These are phyloP conservation scores for Eilema sororculum DNA, from an alignment of 2,888 invertebrate species.

Conservation along the genomic window DNA sequence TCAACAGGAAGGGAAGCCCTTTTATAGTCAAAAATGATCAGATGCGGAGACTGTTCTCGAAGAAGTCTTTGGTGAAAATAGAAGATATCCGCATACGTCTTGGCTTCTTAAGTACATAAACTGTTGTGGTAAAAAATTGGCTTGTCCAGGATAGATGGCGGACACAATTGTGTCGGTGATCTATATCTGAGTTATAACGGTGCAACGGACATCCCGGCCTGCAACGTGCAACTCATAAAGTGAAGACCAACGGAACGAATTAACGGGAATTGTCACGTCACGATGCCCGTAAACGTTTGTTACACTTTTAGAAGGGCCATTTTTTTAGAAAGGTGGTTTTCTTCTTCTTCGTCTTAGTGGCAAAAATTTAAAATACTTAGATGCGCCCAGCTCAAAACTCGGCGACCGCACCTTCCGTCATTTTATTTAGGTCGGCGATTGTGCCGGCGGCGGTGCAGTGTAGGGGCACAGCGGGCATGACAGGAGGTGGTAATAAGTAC, in stretches of 20 bases:
- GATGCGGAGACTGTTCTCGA: not conserved
- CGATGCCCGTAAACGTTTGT: constrained; percentile 20
- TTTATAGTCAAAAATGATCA: too few relatives aligned
- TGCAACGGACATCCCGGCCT: constrained; percentile 52
- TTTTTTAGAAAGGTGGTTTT: too few relatives aligned
- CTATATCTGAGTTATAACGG: constrained; percentile 38
- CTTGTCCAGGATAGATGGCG: constrained; percentile 36
- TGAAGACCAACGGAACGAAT: constrained; percentile 44
- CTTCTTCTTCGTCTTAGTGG: too few relatives aligned
- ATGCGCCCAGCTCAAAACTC: too few relatives aligned
- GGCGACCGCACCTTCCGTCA: too few relatives aligned
- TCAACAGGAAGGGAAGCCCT: too few relatives aligned
- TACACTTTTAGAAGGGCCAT: not conserved
- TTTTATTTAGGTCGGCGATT: too few relatives aligned
- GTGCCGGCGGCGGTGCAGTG: too few relatives aligned
- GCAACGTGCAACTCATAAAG: constrained; percentile 32
- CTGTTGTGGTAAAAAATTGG: constrained; percentile 27
- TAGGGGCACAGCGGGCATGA: too few relatives aligned
- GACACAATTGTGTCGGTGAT: constrained; percentile 39
- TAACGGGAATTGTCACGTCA: constrained; percentile 45
- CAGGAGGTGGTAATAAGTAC: not conserved
- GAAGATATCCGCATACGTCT: not conserved
- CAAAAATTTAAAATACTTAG: too few relatives aligned
- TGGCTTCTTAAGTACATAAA: not conserved
- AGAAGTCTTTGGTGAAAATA: not conserved